These are phyloP conservation scores for Eidolon helvum DNA, from an alignment of 2,113 vertebrate species.

Conservation along the genomic window DNA sequence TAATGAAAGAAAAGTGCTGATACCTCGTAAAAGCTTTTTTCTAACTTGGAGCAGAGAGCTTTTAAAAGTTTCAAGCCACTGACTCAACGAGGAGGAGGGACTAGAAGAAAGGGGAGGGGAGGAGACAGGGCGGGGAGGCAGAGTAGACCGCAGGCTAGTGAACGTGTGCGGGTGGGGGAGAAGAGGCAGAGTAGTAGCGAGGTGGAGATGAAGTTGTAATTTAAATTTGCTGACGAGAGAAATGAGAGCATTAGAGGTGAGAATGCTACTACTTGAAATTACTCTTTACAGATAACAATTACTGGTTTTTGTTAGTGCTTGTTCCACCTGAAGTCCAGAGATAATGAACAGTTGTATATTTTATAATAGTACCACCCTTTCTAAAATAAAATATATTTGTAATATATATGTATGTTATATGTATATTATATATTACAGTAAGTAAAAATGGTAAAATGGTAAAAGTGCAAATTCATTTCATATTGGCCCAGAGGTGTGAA, in stretches of 20 bases:
- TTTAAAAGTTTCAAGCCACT: constrained; percentile 87
- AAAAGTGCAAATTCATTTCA: neutral
- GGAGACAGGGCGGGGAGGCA: constrained; percentile 50
- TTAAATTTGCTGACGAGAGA: neutral
- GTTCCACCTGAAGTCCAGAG: neutral
- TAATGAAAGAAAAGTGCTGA: constrained; percentile 87
- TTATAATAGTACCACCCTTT: neutral
- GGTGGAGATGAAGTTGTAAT: neutral
- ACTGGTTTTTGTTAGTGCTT: neutral
- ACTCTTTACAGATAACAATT: neutral
- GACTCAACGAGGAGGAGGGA: constrained; percentile 77
- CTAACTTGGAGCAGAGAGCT: constrained; percentile 83
- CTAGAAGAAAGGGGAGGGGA: constrained; percentile 73
- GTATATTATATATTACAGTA: neutral
- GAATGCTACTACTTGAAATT: neutral
- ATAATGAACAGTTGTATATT: neutral
- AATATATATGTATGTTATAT: neutral
- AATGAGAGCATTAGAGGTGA: neutral
- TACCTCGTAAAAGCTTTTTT: constrained; percentile 85
- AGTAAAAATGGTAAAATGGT: constrained; percentile 4
- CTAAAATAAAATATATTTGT: neutral
- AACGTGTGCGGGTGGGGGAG: neutral
- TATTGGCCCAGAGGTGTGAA: constrained; percentile 28
- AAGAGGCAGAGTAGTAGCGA: neutral
- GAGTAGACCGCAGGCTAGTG: neutral